Evolutionary conservation across 2,113 vertebrate genomes (phyloP).

Genomic region (Thymallus thymallus): DNA sequence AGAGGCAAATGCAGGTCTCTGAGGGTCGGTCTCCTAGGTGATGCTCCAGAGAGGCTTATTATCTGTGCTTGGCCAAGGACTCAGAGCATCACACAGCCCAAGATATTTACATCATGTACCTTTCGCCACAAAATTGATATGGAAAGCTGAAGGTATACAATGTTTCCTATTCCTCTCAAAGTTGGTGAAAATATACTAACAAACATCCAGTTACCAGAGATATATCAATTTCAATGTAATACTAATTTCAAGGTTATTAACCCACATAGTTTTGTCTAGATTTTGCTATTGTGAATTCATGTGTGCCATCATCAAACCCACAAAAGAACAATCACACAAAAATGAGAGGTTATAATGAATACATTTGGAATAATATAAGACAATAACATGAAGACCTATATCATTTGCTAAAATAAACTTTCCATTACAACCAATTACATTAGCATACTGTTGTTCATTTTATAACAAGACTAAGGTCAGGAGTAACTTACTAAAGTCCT

Average conservation of each 20-base stretch:
- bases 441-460: neutral
- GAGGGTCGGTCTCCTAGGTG: conserved; percentile 64
- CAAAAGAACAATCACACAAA: neutral
- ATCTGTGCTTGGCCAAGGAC: conserved; percentile 54
- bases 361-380: neutral
- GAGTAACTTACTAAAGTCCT: too few species aligned
- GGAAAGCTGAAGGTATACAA: conserved; percentile 5
- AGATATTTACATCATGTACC: conserved; percentile 52
- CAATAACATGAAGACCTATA: too few species aligned
- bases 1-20: conserved; percentile 30
- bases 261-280: too few species aligned
- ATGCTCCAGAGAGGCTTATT: conserved; percentile 65
- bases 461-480: neutral
- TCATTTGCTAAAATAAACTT: neutral
- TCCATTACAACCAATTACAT: neutral
- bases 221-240: neutral
- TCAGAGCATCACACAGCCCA: conserved; percentile 46
- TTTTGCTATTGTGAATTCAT: too few species aligned
- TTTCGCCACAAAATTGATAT: conserved; percentile 42
- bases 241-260: too few species aligned
- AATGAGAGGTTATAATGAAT: too few species aligned
- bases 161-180: neutral
- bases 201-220: neutral
- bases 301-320: too few species aligned
- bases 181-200: neutral